Percentiles rank a stretch among this genome's conserved stretches.
Evolutionary conservation across 2,797 vertebrate species (phyloP).

Genomic region (Hippopotamyrus pictus): DNA sequence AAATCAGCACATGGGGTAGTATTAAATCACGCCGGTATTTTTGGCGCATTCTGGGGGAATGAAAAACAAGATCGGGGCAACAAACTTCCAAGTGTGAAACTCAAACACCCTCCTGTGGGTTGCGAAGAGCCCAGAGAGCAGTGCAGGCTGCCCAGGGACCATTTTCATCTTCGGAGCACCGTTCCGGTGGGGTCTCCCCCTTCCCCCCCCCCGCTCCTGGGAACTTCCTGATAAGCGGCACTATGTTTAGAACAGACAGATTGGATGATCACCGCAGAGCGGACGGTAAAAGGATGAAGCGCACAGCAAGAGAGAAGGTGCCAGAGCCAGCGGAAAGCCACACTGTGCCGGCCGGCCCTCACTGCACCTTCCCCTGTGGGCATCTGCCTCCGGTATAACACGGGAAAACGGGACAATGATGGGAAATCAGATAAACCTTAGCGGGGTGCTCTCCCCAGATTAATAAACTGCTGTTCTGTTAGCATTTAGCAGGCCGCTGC

Average conservation of each 20-base stretch:
- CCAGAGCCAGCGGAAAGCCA: not conserved
- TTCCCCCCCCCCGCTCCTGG: not conserved
- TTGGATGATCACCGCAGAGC: not conserved
- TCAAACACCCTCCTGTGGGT: not conserved
- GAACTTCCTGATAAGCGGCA: not conserved
- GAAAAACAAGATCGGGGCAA: not conserved
- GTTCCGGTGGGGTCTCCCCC: not conserved
- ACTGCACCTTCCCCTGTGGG: not conserved
- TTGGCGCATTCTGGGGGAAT: not conserved
- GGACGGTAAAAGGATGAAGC: not conserved
- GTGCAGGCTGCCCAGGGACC: not conserved
- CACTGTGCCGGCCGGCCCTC: not conserved
- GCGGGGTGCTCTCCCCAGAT: slow-evolving; percentile 25
- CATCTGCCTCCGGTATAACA: not conserved
- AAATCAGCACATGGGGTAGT: not conserved
- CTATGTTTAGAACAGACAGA: not conserved
- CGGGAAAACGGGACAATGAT: slow-evolving; percentile 17
- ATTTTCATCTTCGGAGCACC: not conserved
- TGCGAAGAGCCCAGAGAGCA: not conserved
- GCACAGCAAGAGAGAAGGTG: not conserved
- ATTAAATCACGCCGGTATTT: not conserved
- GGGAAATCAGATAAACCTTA: slow-evolving; percentile 19
- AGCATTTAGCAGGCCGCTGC: slow-evolving; percentile 8
- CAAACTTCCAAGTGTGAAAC: not conserved
- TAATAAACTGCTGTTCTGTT: slow-evolving; percentile 26